Base-by-base conservation (phyloP, 2,797 vertebrate species). In the Microcaecilia unicolor region DNA sequence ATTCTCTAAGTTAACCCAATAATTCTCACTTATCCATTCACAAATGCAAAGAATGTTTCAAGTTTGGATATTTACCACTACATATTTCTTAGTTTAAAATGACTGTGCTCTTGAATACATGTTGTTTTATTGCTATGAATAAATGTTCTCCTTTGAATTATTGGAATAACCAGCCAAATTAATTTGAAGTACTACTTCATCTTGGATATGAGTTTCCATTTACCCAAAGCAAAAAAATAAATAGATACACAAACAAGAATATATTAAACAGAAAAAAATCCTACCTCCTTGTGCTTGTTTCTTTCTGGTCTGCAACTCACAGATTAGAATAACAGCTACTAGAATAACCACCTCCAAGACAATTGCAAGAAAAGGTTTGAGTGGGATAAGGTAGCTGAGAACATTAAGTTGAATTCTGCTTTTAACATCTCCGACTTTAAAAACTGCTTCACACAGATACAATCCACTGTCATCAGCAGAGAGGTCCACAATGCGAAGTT, bases 321-420 rank as follows among this genome's bases (percentile, higher is more conserved):
- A 97, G 16, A 89, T 45, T 16, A 87, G 61, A 51, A 97, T 83
- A n/a, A 66, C 2, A 5, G 67, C 24, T 16, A 95, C 82, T 25
- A 97, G 55, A 23, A 90, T 0, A 8, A 73, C 4, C 15, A 92
- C 93, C 48, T 94, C 92, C 1, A 50, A 53, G 30, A 82, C 28
- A 33, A 96, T 73, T 31, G 37, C 80, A 3, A 92, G 2, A 51
- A 97, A 96, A 1, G 85, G 87, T 51, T 91, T 97, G 34, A 97
- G 78, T 15, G 94, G 92, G 31, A 75, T 87, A 10, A 56, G 8
- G 22, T 85, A 66, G 14, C 66, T 82, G 31, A 96, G 72, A 28
- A 97, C 85, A 34, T 35, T 79, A 9, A 98, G 63, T 1, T 78
- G 20, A 26, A 85, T 7, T 0, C 18, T 56, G 7, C 53, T 40